Evolutionary conservation across 2,888 invertebrate species (phyloP).

Genomic region (Acleris sparsana): DNA sequence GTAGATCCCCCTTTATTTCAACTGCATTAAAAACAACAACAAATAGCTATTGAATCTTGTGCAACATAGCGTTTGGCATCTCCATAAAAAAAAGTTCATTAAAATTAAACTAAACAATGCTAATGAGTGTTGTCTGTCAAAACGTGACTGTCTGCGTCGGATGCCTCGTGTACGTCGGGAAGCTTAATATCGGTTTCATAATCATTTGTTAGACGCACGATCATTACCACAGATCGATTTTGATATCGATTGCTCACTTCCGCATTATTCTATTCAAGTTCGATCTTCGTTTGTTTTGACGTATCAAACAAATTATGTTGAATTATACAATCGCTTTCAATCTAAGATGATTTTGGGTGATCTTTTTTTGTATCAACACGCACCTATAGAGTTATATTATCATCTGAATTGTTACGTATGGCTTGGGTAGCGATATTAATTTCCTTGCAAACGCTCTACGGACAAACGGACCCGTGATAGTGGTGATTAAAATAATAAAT

Average conservation of each 20-base stretch:
- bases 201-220: conserved; percentile 69
- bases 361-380: not conserved
- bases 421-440: conserved; percentile 1
- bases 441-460: conserved; percentile 12
- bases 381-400: not conserved
- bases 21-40: conserved; percentile 6
- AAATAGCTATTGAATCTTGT: conserved; percentile 23
- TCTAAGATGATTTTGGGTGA: conserved; percentile 3
- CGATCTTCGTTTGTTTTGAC: conserved; percentile 49
- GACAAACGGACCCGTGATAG: conserved; percentile 40
- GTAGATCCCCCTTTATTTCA: not conserved
- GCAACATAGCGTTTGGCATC: conserved; percentile 35
- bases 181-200: conserved; percentile 70
- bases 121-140: conserved; percentile 67
- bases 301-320: conserved; percentile 48
- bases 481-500: conserved; percentile 62
- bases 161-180: conserved; percentile 38
- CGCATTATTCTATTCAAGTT: conserved; percentile 62
- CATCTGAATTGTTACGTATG: not conserved
- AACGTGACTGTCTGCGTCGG: conserved; percentile 46
- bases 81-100: conserved; percentile 51
- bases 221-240: conserved; percentile 71
- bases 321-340: conserved; percentile 24
- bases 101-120: conserved; percentile 71
- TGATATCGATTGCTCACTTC: conserved; percentile 77